Conservation (phyloP, 2,797 vertebrate genomes). For the Phrynocephalus forsythii region DNA sequence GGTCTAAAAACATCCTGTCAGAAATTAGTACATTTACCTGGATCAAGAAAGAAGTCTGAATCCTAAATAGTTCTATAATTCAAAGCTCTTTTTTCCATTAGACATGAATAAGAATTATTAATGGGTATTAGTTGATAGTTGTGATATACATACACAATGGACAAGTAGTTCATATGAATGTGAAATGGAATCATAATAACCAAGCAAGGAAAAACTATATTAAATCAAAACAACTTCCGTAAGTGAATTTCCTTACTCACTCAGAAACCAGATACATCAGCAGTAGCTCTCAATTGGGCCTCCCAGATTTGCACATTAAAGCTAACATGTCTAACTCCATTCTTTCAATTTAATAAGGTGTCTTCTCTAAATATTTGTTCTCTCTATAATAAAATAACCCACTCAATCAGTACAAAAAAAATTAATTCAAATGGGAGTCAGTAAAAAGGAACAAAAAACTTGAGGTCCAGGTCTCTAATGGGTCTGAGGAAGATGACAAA, state of each 20-base stretch:
- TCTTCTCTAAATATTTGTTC: conserved; percentile 3
- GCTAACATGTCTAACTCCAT: background rate
- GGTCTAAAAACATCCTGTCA: background rate
- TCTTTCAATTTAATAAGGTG: background rate
- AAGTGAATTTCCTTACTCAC: background rate
- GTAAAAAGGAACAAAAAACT: background rate
- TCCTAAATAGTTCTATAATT: background rate
- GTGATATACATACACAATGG: background rate
- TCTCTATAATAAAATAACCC: background rate
- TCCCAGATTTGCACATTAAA: background rate
- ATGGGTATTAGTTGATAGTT: background rate
- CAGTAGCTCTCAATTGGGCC: too few relatives aligned
- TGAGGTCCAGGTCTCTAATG: background rate
- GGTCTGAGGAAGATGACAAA: background rate
- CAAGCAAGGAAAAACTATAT: background rate
- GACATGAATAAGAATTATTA: background rate
- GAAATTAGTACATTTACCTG: background rate
- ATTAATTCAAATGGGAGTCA: conserved; percentile 11
- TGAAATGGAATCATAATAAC: background rate
- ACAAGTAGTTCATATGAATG: background rate
- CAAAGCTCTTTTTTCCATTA: background rate
- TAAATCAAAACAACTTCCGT: background rate
- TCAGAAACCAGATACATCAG: background rate
- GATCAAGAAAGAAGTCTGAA: background rate
- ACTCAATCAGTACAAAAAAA: background rate